phyloP scores from a whole-genome alignment of 2,888 invertebrate genomes.

The Apotomis betuletana region DNA sequence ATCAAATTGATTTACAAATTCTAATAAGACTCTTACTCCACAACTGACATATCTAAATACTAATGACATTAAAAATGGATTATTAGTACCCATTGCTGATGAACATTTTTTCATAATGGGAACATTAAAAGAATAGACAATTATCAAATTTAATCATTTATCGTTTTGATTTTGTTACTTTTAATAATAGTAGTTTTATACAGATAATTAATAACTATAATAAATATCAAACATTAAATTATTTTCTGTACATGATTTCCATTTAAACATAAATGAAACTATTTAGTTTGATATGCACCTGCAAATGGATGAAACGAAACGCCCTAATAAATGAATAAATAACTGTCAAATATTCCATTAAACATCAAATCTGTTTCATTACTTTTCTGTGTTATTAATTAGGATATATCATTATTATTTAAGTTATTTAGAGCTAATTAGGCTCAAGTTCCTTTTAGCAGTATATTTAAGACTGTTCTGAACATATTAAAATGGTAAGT shows the following conservation, averaged over 20 bases:
- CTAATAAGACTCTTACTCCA: neutral
- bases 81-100: constrained; percentile 10
- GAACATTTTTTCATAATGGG: neutral
- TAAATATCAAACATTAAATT: no score
- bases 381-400: neutral
- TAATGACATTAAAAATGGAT: neutral
- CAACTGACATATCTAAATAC: neutral
- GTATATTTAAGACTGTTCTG: neutral
- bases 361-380: neutral
- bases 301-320: constrained; percentile 5
- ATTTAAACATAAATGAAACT: neutral
- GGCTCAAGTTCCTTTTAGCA: neutral
- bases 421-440: neutral
- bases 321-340: neutral
- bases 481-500: constrained; percentile 25
- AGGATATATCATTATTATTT: constrained; percentile 7
- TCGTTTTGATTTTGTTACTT: neutral
- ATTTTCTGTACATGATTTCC: neutral
- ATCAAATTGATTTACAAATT: neutral
- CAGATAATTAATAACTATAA: no score
- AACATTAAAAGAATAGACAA: constrained; percentile 35
- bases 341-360: constrained; percentile 5
- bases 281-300: neutral
- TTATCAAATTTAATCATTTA: neutral
- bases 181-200: neutral